Percentiles rank a stretch among this genome's conserved stretches.
These are phyloP conservation scores for Drosophila vallismaia DNA, from an alignment of 2,888 invertebrate genomes.

Conservation along the genomic window DNA sequence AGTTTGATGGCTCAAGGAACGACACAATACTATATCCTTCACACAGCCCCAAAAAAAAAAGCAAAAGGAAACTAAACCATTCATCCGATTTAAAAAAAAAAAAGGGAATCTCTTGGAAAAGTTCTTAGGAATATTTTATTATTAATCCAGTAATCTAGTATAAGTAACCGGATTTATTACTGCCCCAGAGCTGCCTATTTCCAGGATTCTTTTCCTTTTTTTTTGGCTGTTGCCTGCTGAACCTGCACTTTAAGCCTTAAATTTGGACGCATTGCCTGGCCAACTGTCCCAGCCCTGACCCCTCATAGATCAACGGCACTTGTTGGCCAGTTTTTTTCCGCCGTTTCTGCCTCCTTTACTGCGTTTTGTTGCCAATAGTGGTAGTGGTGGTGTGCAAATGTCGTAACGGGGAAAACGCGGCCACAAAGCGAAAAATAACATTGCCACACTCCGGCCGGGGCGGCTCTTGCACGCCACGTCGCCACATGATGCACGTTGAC, in stretches of 20 bases:
- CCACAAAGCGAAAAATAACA: slow-evolving; percentile 74
- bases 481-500: slow-evolving; percentile 68
- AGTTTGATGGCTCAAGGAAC: slow-evolving; percentile 31
- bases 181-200: background rate
- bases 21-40: slow-evolving; percentile 9
- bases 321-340: slow-evolving; percentile 38
- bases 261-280: slow-evolving; percentile 36
- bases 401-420: slow-evolving; percentile 63
- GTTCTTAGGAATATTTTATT: background rate
- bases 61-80: background rate
- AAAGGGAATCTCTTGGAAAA: background rate
- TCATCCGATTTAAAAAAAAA: background rate
- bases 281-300: slow-evolving; percentile 29
- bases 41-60: slow-evolving; percentile 13
- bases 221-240: background rate
- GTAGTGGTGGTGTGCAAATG: slow-evolving; percentile 57
- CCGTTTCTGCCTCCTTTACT: slow-evolving; percentile 13
- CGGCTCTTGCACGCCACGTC: slow-evolving; percentile 44
- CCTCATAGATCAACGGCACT: slow-evolving; percentile 43
- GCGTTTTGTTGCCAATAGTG: background rate
- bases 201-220: too few species aligned
- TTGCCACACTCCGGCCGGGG: slow-evolving; percentile 43
- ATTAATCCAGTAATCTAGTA: background rate
- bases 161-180: background rate
- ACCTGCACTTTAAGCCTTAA: slow-evolving; percentile 23